Evolutionary conservation across 35 echinoderm and acorn worm genomes (phyloP).

Genomic region (Heliocidaris erythrogramma): DNA sequence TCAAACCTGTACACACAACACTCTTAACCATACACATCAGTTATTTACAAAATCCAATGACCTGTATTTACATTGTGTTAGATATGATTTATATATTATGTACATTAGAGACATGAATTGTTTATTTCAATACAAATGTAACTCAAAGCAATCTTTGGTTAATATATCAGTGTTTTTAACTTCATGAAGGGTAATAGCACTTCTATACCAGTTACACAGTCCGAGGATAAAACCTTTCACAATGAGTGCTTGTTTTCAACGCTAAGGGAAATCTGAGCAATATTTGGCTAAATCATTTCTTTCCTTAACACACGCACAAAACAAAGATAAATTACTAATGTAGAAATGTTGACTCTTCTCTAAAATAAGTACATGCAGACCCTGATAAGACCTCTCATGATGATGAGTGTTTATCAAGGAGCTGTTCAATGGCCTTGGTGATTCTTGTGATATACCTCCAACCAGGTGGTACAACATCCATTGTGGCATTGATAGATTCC

Average conservation of each 20-base stretch:
- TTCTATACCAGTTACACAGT: too few species aligned
- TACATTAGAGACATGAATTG: background rate
- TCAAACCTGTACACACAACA: too few species aligned
- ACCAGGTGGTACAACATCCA: constrained; percentile 61
- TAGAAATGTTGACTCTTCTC: background rate
- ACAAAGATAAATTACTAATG: background rate
- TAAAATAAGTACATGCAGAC: background rate
- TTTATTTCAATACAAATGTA: background rate
- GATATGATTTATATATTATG: background rate
- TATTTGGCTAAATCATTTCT: too few species aligned
- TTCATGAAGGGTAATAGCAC: too few species aligned
- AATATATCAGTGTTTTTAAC: too few species aligned
- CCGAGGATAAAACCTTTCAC: background rate
- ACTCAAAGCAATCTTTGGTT: background rate
- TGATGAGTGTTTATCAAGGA: constrained; percentile 33
- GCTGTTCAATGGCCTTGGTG: constrained; percentile 52
- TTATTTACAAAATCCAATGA: background rate
- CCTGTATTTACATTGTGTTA: background rate
- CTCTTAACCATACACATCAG: background rate
- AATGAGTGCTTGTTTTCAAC: too few species aligned
- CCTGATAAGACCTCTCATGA: background rate
- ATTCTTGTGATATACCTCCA: constrained; percentile 65
- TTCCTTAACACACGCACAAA: too few species aligned
- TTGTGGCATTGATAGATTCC: constrained; percentile 38
- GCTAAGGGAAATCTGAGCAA: too few species aligned